Evolutionary conservation across 2,113 vertebrate genomes (phyloP), one percentile per base, ranked within the genome.

Genomic region (Oncorhynchus gorbuscha): DNA sequence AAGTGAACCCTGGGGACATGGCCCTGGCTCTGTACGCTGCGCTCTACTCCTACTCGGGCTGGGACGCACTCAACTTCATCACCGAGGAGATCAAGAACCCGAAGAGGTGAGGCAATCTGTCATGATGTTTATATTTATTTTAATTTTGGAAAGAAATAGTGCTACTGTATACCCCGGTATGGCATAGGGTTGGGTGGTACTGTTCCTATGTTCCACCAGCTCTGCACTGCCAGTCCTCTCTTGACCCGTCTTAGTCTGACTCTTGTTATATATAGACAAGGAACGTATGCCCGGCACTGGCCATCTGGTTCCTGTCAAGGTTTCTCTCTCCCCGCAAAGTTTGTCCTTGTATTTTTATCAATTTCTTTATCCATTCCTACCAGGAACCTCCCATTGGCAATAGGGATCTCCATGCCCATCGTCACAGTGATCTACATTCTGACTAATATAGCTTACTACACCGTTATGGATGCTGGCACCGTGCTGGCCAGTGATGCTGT

Each of bases 11-110:
- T 1, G 94, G 94, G 3, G 82, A 94, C 75, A 88, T 95, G 88
- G 90, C 94, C 6, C 74, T 95, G 75, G 94, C 93, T 13, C 85
- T 95, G 28, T 95, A 95, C n/a, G 89, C 94, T 4, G 94, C 94
- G 0, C 85, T 95, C 1, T 95, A 94, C 80, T 94, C 94, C 0
- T 95, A 95, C 81, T 94, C 94, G 0, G 94, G 94, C 51, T 95
- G 94, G 94, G 94, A 95, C 78, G 94, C 94, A 0, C 91, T 95
- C 65, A 95, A 95, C 90, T 95, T 92, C 82, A 93, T 95, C 77
- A 95, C 94, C 3, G 94, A 95, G 85, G 94, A 95, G 87, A 90
- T 95, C 80, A 92, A 94, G 83, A 91, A 95, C 82, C 94, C 94
- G 75, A 90, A 95, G 73, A 94, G 93, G 94, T 95, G 39, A 75